A percentile compares a stretch with the other conserved stretches of the same genome.
Evolutionary conservation across 2,888 invertebrate genomes (phyloP).

Genomic region (Zygothrica quintamaculata): DNA sequence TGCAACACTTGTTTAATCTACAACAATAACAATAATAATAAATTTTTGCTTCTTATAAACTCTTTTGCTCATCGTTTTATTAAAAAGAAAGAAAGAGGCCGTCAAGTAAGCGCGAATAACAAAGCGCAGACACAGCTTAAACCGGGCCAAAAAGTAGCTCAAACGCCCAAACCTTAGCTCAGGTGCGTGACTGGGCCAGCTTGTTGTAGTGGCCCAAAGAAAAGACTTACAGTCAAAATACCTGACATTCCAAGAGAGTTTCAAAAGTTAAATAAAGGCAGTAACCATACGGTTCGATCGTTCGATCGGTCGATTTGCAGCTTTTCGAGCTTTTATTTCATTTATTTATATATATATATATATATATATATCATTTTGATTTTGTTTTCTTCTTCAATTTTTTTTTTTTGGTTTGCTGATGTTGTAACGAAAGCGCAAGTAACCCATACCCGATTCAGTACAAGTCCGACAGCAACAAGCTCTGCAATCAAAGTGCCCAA

Average conservation of each 20-base stretch:
- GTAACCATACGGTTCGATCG: conserved; percentile 18
- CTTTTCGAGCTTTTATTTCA: conserved; percentile 27
- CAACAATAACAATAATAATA: no score
- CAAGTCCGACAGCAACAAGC: conserved; percentile 15
- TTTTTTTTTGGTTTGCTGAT: conserved; percentile 36
- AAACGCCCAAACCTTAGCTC: conserved; percentile 51
- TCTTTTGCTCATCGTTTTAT: conserved; percentile 41
- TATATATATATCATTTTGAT: no score
- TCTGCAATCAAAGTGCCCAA: conserved; percentile 5
- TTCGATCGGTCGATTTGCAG: conserved; percentile 46
- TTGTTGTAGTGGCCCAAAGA: conserved; percentile 33
- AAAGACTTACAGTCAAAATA: conserved; percentile 50
- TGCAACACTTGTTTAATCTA: no score
- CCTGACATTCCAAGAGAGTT: conserved; percentile 61
- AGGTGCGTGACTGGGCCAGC: conserved; percentile 56
- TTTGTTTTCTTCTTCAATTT: conserved; percentile 5
- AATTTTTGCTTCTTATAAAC: neutral
- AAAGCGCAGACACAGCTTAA: conserved; percentile 53
- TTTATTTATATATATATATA: no score
- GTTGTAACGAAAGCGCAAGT: conserved; percentile 74
- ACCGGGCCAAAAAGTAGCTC: conserved; percentile 52
- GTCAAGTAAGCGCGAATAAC: conserved; percentile 40
- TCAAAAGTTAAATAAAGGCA: conserved; percentile 63
- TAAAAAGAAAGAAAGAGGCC: conserved; percentile 51
- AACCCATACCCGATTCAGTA: conserved; percentile 23